Evolutionary conservation across 2,113 vertebrate genomes (phyloP).

Genomic region (Petaurus breviceps): DNA sequence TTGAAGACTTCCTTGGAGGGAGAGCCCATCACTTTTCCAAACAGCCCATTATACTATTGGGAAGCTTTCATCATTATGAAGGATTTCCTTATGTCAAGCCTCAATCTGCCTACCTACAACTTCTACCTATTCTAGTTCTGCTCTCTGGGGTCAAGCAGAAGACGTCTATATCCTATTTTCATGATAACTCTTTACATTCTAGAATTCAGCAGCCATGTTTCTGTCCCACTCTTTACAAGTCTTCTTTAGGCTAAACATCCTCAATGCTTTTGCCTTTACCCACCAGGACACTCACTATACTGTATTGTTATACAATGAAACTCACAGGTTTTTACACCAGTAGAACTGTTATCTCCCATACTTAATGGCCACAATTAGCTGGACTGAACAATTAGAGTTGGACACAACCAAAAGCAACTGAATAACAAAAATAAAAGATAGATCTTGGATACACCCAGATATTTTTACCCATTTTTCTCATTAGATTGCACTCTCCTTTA

Average conservation of each 20-base stretch:
- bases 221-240: not conserved
- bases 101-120: not conserved
- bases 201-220: not conserved
- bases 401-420: not conserved
- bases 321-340: not conserved
- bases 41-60: not conserved
- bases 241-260: not conserved
- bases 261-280: not conserved
- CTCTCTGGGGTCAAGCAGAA: not conserved
- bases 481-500: not conserved
- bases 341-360: not conserved
- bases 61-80: no score
- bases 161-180: not conserved
- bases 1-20: not conserved
- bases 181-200: not conserved
- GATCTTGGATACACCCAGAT: not conserved
- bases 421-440: not conserved
- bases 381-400: not conserved
- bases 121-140: not conserved
- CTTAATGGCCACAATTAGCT: not conserved
- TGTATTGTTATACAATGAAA: not conserved
- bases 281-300: not conserved
- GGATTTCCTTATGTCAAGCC: no score
- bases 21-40: not conserved
- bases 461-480: not conserved